Evolutionary conservation across 2,888 invertebrate genomes (phyloP).

Genomic region (Minunthozetes semirufus): DNA sequence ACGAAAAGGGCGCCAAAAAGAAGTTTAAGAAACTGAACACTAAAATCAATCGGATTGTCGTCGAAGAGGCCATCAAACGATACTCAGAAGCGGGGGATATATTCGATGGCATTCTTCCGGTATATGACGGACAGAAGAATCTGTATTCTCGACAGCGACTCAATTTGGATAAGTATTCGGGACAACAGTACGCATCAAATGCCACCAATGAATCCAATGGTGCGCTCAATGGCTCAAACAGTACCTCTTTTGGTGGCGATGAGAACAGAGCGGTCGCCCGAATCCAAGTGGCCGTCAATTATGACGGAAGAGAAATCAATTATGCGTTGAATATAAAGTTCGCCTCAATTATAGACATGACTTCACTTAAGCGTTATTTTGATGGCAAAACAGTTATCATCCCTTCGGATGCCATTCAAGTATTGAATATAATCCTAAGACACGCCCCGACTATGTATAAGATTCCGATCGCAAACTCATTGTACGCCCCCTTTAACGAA

Average conservation of each 20-base stretch:
- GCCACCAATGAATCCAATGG: too few relatives aligned
- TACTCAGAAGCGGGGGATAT: not conserved
- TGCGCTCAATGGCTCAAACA: too few relatives aligned
- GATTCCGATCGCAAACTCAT: slow-evolving; percentile 31
- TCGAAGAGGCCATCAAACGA: slow-evolving; percentile 14
- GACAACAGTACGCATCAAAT: too few relatives aligned
- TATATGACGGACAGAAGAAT: slow-evolving; percentile 34
- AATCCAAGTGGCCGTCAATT: slow-evolving; percentile 4
- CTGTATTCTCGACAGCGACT: slow-evolving; percentile 11
- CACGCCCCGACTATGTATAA: slow-evolving; percentile 15
- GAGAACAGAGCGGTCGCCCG: not conserved
- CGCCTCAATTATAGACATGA: slow-evolving; percentile 25
- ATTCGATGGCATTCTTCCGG: slow-evolving; percentile 18
- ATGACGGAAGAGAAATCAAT: not conserved
- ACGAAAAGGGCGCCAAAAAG: not conserved
- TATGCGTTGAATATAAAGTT: slow-evolving; percentile 31
- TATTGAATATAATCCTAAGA: slow-evolving; percentile 27
- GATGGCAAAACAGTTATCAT: not conserved
- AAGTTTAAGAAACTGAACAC: slow-evolving; percentile 2
- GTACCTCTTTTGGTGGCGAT: too few relatives aligned
- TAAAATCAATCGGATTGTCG: slow-evolving; percentile 17
- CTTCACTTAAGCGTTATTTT: slow-evolving; percentile 2
- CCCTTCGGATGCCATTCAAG: slow-evolving; percentile 27
- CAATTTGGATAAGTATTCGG: not conserved
- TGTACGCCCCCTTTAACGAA: slow-evolving; percentile 8